Evolutionary conservation across 2,113 vertebrate species (phyloP), one percentile per base, ranked within the genome.

Genomic region (Zosterops pallidus): DNA sequence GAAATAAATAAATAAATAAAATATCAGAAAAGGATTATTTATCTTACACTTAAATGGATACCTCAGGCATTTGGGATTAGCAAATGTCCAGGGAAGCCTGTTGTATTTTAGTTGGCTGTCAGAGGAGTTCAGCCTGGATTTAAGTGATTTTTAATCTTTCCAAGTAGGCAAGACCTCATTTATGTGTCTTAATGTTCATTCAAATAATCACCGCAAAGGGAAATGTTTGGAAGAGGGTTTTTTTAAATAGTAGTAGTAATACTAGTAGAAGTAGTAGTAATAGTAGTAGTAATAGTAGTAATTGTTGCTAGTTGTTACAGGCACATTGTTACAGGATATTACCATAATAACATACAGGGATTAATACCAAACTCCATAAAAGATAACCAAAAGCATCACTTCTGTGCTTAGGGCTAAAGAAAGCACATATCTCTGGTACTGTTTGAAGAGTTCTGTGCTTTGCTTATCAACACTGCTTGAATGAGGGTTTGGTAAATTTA

Each of bases 1-100:
- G 18, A 93, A 94, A 83, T 17, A 83, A 91, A 86, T 17, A 83
- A 91, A 86, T 63, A 68, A 83, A 57, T 24, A 53, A 86, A 81
- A 29, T 52, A 80, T 11, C 23, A 80, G 52, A 68, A 71, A 85
- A 72, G 1, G 6, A 1, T 80, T 14, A 47, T 72, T 82, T 11
- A 23, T 93, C 35, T 74, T 80, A 46, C 24, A 16, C 22, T 79
- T 86, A 52, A 75, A 42, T 16, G 71, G 22, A 12, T 57, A 42
- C 19, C 22, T 89, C 65, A 74, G 56, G 70, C 11, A 63, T n/a
- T 16, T 62, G 42, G 11, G 13, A 53, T 85, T 44, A 71, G 35
- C 74, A 31, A 69, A 14, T 37, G 18, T 25, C 31, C 28, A 74
- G 28, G 59, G 47, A 62, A 70, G 15, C 23, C 23, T 74, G 31